phyloP scores from a whole-genome alignment of 2,888 invertebrate species.

The Protophormia terraenovae region DNA sequence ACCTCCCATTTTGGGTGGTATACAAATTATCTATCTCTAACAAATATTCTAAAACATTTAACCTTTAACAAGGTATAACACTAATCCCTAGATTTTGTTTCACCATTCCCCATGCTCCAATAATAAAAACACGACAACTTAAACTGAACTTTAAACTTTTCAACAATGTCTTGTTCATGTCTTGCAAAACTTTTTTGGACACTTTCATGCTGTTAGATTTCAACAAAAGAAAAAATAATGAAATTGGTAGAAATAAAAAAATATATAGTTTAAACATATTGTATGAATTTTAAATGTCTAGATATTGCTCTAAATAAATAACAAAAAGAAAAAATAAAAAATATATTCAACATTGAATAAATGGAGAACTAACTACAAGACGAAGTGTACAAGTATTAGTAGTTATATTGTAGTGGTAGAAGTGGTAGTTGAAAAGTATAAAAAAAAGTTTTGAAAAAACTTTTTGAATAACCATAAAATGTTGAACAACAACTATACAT shows the following conservation, averaged over 20 bases:
- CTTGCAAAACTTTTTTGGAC: conserved; percentile 56
- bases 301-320: conserved; percentile 48
- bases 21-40: background rate
- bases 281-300: conserved; percentile 62
- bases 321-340: no score
- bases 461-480: conserved; percentile 63
- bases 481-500: conserved; percentile 22
- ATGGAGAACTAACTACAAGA: background rate
- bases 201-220: conserved; percentile 57
- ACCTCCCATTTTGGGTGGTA: background rate
- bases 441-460: conserved; percentile 46
- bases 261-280: conserved; percentile 57
- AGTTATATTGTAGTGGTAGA: conserved; percentile 19
- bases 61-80: conserved; percentile 46
- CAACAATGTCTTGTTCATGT: conserved; percentile 54
- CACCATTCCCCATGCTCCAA: background rate
- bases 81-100: conserved; percentile 29
- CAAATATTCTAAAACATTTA: conserved; percentile 10
- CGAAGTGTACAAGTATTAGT: background rate
- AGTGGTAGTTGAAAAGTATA: conserved; percentile 26
- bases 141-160: conserved; percentile 56
- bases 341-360: background rate
- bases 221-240: conserved; percentile 20
- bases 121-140: conserved; percentile 38
- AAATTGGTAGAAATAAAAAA: background rate